Base-by-base conservation (phyloP, 2,888 invertebrate species). In the Drosophila subquinaria region DNA sequence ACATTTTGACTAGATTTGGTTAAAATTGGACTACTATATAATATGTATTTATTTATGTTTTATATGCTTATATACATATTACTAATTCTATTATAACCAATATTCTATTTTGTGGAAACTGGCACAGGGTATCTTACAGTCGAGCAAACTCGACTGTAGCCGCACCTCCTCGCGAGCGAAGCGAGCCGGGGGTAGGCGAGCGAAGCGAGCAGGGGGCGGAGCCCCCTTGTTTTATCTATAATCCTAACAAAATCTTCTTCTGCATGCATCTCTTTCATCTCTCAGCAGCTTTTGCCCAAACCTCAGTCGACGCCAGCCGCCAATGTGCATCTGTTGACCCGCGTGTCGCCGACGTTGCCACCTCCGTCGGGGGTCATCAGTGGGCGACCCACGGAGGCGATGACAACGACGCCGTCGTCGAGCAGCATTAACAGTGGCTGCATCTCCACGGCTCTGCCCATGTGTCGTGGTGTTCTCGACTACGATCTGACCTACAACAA, bases 391-490 rank as follows among this genome's bases (percentile, higher is more conserved):
- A 91, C 91, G 11, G 72, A 78, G 50, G 82, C 90, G 9, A 89
- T 90, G 82, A 75, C 81, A 53, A 85, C 81, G 33, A 82, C 85
- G 11, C 85, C 70, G 1, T 45, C 83, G 10, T 45, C 83, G 11
- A 71, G 73, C 30, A 72, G 73, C 30, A 67, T 57, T 13, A 64
- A 43, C 53, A 88, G 80, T 36, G 91, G 90, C 52, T 93, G 93
- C 68, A 89, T 90, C 71, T 93, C 93, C 3, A 93, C 93, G 1
- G 90, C 92, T 15, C 42, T 93, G 47, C 74, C 81, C 40, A 91
- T 93, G 82, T 95, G 95, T 79, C 94, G 94, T n/a, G 95, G 95
- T 2, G 94, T 95, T 4, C 91, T 95, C n/a, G 95, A 95, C 0
- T 95, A 95, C 85, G 95, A 95, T 91, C 90, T 95, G 75, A 95